Evolutionary conservation across 2,888 invertebrate species (phyloP).

Genomic region (Amphiduros pacificus): DNA sequence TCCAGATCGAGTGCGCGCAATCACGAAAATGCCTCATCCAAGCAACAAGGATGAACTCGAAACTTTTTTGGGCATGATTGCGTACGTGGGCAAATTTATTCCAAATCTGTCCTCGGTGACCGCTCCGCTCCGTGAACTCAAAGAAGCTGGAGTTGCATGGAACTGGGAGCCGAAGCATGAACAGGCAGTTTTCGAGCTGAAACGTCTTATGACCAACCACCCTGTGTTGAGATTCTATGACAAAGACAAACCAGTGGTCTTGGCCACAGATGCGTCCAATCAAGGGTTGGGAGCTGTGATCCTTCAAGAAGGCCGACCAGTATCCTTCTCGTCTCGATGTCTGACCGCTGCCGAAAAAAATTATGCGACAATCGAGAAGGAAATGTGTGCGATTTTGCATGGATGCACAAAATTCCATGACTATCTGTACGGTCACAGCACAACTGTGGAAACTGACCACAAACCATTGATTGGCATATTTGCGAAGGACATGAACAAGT

Average conservation of each 20-base stretch:
- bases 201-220: background rate
- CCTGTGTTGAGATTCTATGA: background rate
- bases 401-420: background rate
- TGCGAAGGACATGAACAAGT: constrained; percentile 15
- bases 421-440: constrained; percentile 1
- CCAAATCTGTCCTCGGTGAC: constrained; percentile 20
- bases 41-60: constrained; percentile 13
- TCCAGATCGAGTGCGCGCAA: background rate
- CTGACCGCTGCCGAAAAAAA: constrained; percentile 16
- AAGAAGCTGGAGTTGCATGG: background rate
- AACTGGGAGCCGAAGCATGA: constrained; percentile 2
- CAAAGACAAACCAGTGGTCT: background rate
- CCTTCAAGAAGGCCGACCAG: constrained; percentile 22
- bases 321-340: constrained; percentile 17
- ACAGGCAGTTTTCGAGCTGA: background rate
- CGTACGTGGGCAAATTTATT: constrained; percentile 23
- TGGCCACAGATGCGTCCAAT: background rate
- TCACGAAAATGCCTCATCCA: constrained; percentile 1
- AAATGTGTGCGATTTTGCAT: constrained; percentile 13
- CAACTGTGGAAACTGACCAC: constrained; percentile 25
- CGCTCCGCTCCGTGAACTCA: constrained; percentile 7
- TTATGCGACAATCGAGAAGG: constrained; percentile 25
- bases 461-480: constrained; percentile 21
- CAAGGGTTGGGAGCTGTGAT: constrained; percentile 16
- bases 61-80: constrained; percentile 28